A percentile compares a stretch with the other conserved stretches of the same genome.
Conservation (phyloP, 2,888 invertebrate genomes). For the Leptopilina drosophilae region DNA sequence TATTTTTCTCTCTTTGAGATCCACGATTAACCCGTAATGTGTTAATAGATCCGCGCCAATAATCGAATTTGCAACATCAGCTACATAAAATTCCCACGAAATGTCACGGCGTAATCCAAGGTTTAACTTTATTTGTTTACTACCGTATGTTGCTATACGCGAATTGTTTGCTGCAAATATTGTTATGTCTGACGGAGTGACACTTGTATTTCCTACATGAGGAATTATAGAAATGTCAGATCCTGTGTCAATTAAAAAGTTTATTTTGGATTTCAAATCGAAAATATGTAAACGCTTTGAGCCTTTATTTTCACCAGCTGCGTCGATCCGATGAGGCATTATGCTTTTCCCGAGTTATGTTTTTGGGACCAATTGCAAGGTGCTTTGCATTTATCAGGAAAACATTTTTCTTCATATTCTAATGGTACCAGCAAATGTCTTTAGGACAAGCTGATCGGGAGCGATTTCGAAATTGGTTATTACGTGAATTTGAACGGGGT, state of each 20-base stretch:
- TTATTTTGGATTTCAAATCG: conserved; percentile 30
- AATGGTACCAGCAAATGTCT: background rate
- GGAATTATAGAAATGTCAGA: conserved; percentile 39
- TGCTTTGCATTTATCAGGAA: background rate
- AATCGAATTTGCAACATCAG: conserved; percentile 30
- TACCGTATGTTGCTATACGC: background rate
- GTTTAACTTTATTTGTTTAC: conserved; percentile 14
- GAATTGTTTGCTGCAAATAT: background rate
- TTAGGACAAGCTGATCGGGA: background rate
- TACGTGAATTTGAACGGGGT: background rate
- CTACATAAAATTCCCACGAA: conserved; percentile 47
- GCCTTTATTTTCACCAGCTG: background rate
- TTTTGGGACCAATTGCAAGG: background rate
- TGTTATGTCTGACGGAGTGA: background rate
- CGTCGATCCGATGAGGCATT: background rate
- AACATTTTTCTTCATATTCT: background rate
- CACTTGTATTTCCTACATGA: background rate
- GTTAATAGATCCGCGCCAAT: background rate
- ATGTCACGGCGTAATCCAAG: conserved; percentile 46
- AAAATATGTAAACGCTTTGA: conserved; percentile 48
- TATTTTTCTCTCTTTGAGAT: conserved; percentile 11
- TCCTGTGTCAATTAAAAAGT: conserved; percentile 54
- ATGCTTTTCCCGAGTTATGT: background rate
- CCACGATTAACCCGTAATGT: conserved; percentile 36
- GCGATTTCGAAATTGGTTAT: background rate